phyloP scores from a whole-genome alignment of 1,140 invertebrate genomes.

The Drosophila biarmipes region DNA sequence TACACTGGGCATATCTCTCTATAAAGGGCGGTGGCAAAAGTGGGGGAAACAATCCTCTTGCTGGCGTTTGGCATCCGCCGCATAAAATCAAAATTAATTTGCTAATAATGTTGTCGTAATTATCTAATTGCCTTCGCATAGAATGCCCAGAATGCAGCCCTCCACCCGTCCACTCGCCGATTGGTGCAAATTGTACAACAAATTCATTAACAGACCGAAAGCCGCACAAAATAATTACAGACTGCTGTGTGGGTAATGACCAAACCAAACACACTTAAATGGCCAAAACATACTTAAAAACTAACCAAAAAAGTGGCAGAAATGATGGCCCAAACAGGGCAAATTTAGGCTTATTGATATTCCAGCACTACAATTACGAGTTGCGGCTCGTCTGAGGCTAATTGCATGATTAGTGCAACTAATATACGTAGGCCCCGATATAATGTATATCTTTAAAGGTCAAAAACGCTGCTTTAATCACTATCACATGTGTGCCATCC shows the following conservation, averaged over 20 bases:
- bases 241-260: slow-evolving; percentile 25
- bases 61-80: slow-evolving; percentile 33
- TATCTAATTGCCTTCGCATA: slow-evolving; percentile 52
- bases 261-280: slow-evolving; percentile 13
- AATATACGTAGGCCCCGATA: no score
- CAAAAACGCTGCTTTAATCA: neutral
- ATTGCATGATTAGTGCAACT: neutral
- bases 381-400: neutral
- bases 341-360: neutral
- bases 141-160: slow-evolving; percentile 15
- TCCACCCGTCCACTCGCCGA: neutral
- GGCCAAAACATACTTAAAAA: neutral
- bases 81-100: slow-evolving; percentile 69
- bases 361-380: neutral
- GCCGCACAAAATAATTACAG: slow-evolving; percentile 44
- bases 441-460: neutral
- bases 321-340: neutral
- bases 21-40: neutral
- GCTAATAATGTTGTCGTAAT: slow-evolving; percentile 68
- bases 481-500: neutral
- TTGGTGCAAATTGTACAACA: slow-evolving; percentile 41
- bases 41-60: neutral
- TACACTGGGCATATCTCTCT: neutral
- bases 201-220: slow-evolving; percentile 46
- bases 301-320: neutral